Percentiles rank a stretch among this genome's conserved stretches.
Evolutionary conservation across 1,140 invertebrate species (phyloP).

Genomic region (Pollicipes pollicipes): DNA sequence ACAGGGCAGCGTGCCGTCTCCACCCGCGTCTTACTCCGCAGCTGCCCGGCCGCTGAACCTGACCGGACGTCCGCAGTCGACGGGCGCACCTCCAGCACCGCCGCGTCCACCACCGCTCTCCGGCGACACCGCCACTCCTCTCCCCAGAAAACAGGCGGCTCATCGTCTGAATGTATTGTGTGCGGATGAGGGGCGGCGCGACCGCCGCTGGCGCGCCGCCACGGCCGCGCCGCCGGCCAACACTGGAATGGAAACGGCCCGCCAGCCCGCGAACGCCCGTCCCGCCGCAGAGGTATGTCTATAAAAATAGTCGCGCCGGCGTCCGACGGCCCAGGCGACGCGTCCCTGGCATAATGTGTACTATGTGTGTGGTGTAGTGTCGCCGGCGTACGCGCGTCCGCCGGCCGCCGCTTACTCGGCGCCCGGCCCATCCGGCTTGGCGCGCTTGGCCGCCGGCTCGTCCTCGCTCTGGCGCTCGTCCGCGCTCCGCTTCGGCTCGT

Average conservation of each 20-base stretch:
- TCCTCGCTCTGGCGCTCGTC: neutral
- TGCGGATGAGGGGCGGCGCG: neutral
- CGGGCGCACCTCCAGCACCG: neutral
- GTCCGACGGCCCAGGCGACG: no score
- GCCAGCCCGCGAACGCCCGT: constrained; percentile 3
- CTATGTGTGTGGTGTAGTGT: neutral
- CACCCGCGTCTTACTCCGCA: no score
- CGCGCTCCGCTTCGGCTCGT: neutral
- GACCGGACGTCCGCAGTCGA: no score
- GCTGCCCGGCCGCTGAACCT: no score
- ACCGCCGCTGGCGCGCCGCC: no score
- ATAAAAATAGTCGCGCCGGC: neutral
- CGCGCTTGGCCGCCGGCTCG: neutral
- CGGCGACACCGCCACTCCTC: no score
- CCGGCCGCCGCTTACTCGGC: neutral
- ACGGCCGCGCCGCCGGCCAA: no score
- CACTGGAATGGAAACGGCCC: neutral
- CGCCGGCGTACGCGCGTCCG: neutral
- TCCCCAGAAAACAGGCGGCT: neutral
- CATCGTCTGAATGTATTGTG: neutral
- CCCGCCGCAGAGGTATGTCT: constrained; percentile 1
- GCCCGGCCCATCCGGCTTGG: neutral
- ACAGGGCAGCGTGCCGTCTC: no score
- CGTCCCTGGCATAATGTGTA: neutral
- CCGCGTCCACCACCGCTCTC: neutral